Evolutionary conservation across 2,113 vertebrate species (phyloP).

Genomic region (Sapayoa aenigma): DNA sequence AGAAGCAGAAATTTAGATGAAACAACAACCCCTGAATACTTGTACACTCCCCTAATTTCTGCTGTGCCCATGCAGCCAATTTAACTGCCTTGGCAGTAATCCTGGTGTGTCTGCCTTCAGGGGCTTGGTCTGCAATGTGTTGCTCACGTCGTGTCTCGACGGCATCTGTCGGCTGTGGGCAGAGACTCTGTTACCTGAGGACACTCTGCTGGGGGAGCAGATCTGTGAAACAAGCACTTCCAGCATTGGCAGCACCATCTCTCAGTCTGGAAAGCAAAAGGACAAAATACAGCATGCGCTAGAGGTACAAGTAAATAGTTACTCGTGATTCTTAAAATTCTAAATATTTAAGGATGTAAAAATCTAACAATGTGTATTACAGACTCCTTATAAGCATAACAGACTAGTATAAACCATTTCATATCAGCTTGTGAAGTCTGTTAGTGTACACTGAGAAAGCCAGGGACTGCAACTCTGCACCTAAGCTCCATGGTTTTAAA

Average conservation of each 20-base stretch:
- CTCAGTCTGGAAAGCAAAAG: constrained; percentile 85
- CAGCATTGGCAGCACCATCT: constrained; percentile 77
- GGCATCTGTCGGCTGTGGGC: constrained; percentile 96
- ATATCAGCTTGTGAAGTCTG: neutral
- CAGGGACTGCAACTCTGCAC: neutral
- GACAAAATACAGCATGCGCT: constrained; percentile 96
- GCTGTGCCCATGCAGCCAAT: neutral
- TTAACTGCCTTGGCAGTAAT: neutral
- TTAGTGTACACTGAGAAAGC: neutral
- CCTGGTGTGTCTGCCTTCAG: constrained; percentile 68
- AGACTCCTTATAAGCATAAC: neutral
- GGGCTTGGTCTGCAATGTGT: constrained; percentile 93
- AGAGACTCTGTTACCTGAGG: constrained; percentile 92
- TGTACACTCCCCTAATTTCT: neutral
- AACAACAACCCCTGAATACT: neutral
- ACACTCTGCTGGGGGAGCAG: constrained; percentile 92
- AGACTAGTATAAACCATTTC: neutral
- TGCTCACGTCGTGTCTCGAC: constrained; percentile 94
- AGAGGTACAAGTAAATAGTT: constrained; percentile 77
- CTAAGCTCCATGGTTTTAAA: neutral
- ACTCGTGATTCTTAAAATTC: neutral
- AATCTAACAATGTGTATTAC: neutral
- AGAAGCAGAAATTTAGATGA: neutral
- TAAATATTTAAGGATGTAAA: neutral
- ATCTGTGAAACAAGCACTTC: constrained; percentile 91